Conservation (phyloP, 2,113 vertebrate genomes). For the Anser cygnoides region DNA sequence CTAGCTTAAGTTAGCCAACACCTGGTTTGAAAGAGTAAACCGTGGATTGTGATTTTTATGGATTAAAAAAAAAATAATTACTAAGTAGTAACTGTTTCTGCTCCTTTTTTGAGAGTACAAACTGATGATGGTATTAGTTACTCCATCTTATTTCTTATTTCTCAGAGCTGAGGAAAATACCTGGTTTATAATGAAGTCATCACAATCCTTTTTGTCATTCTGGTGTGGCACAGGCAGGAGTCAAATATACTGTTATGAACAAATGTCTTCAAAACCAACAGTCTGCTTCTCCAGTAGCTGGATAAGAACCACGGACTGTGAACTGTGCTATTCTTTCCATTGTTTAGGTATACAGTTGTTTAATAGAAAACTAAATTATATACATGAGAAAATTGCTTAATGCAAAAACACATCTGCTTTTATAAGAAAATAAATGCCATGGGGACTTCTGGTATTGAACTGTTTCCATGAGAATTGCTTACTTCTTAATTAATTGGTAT, state of each 20-base stretch:
- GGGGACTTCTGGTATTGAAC: neutral
- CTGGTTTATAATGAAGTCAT: neutral
- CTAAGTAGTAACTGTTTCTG: neutral
- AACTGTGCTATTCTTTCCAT: neutral
- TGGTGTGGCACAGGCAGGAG: neutral
- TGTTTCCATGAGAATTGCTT: neutral
- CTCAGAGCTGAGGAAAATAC: neutral
- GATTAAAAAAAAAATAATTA: too few species aligned
- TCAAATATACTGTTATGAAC: neutral
- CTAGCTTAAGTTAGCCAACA: neutral
- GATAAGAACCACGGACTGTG: neutral
- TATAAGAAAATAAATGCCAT: neutral
- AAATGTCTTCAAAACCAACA: neutral
- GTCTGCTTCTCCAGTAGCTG: neutral
- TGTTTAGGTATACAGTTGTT: neutral
- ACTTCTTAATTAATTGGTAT: conserved; percentile 8
- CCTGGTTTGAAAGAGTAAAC: neutral
- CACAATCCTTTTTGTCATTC: neutral
- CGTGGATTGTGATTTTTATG: neutral
- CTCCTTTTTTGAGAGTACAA: neutral
- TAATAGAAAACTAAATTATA: neutral
- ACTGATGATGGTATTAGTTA: neutral
- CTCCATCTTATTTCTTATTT: neutral
- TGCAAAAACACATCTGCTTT: neutral
- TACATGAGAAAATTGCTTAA: neutral